Conservation (phyloP, 2,113 vertebrate species). For the Lepus timidus region DNA sequence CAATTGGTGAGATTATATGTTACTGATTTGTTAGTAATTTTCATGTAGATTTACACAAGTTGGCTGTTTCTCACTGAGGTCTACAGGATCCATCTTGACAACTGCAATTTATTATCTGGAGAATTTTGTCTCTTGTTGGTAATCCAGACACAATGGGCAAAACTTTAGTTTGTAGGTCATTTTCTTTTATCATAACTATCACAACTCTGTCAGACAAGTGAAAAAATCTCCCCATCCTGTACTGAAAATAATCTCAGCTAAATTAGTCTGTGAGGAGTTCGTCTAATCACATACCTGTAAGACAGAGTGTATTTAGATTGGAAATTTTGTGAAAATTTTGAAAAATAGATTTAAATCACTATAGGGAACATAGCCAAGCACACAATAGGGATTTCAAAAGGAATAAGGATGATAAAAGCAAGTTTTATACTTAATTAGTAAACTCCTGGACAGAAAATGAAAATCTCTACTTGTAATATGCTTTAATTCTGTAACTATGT, state of each 20-base stretch:
- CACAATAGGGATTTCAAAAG: constrained; percentile 58
- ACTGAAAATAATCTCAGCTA: constrained; percentile 70
- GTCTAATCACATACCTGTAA: constrained; percentile 68
- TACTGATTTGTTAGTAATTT: not conserved
- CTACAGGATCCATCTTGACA: not conserved
- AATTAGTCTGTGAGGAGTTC: constrained; percentile 73
- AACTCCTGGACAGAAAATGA: not conserved
- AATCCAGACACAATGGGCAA: not conserved
- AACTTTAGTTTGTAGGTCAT: not conserved
- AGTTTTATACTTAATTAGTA: constrained; percentile 6
- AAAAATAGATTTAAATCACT: not conserved
- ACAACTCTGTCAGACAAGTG: not conserved
- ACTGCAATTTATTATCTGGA: not conserved
- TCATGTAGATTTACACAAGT: not conserved
- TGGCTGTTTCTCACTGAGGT: not conserved
- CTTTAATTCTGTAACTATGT: not conserved
- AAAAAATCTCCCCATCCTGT: not conserved
- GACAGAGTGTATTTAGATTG: constrained; percentile 63
- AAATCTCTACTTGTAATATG: not conserved
- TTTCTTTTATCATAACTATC: not conserved
- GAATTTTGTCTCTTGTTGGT: not conserved
- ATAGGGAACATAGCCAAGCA: not conserved
- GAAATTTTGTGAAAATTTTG: constrained; percentile 37
- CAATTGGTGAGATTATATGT: not conserved
- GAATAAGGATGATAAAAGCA: not conserved